Evolutionary conservation across 2,888 invertebrate genomes (phyloP).

Genomic region (Volucella inflata): DNA sequence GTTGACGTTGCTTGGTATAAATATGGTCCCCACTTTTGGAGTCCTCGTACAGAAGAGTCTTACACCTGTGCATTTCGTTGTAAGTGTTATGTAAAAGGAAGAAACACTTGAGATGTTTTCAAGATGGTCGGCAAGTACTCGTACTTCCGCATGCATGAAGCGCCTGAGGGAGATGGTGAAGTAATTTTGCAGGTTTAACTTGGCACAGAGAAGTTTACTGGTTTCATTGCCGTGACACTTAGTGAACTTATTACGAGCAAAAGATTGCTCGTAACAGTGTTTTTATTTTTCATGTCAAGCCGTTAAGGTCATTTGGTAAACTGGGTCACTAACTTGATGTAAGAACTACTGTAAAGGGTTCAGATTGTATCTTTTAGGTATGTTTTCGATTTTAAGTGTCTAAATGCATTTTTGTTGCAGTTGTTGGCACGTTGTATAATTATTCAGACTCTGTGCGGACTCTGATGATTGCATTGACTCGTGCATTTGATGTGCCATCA

Average conservation of each 20-base stretch:
- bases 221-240: slow-evolving; percentile 6
- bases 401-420: too few species aligned
- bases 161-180: slow-evolving; percentile 34
- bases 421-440: too few species aligned
- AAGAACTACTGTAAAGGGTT: too few species aligned
- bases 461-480: too few species aligned
- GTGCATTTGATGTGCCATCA: too few species aligned
- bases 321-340: neutral
- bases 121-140: slow-evolving; percentile 6
- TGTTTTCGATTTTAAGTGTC: too few species aligned
- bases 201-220: slow-evolving; percentile 10
- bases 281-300: neutral
- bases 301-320: neutral
- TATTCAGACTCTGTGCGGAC: too few species aligned
- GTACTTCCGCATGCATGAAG: slow-evolving; percentile 33
- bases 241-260: neutral
- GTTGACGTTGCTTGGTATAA: slow-evolving; percentile 29
- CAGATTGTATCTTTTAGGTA: too few species aligned
- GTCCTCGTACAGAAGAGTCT: slow-evolving; percentile 25
- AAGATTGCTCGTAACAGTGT: neutral
- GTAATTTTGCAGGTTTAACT: neutral
- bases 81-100: slow-evolving; percentile 43
- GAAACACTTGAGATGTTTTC: slow-evolving; percentile 21
- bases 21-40: slow-evolving; percentile 23
- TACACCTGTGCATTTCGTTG: slow-evolving; percentile 8